Conservation (phyloP, 1,140 invertebrate genomes). For the Rhysida immarginata region DNA sequence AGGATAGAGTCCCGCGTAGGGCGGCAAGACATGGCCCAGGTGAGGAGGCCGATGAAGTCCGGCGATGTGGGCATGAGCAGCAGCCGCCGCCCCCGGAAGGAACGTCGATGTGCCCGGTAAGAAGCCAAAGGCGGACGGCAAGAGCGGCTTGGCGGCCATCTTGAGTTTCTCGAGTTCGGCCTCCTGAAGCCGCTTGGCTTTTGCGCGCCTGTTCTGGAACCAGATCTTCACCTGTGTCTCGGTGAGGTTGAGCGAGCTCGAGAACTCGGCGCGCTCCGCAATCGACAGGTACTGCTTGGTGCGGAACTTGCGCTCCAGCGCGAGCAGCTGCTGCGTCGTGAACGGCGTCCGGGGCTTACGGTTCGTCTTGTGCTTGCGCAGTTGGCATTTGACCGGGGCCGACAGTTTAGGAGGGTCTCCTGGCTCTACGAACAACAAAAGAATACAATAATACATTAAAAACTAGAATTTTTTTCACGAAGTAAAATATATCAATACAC, state of each 20-base stretch:
- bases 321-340: constrained; percentile 85
- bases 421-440: constrained; percentile 37
- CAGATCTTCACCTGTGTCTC: constrained; percentile 95
- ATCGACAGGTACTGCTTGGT: constrained; percentile 94
- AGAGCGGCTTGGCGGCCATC: constrained; percentile 38
- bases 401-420: constrained; percentile 56
- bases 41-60: constrained; percentile 2
- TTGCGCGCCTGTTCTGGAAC: constrained; percentile 92
- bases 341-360: constrained; percentile 93
- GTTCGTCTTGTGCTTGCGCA: constrained; percentile 90
- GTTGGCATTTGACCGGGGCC: constrained; percentile 60
- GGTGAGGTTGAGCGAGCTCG: constrained; percentile 76
- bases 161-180: constrained; percentile 80
- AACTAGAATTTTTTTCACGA: too few relatives aligned
- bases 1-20: constrained; percentile 6
- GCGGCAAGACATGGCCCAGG: background rate
- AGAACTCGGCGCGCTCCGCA: constrained; percentile 91
- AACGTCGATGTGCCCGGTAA: constrained; percentile 8
- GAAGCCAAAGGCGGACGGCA: constrained; percentile 27
- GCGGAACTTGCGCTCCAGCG: constrained; percentile 88
- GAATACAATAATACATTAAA: background rate
- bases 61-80: background rate
- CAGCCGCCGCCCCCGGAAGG: background rate
- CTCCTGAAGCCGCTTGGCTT: constrained; percentile 85
- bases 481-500: too few relatives aligned